Conservation (phyloP, 2,797 vertebrate species). For the Channallabes apus region DNA sequence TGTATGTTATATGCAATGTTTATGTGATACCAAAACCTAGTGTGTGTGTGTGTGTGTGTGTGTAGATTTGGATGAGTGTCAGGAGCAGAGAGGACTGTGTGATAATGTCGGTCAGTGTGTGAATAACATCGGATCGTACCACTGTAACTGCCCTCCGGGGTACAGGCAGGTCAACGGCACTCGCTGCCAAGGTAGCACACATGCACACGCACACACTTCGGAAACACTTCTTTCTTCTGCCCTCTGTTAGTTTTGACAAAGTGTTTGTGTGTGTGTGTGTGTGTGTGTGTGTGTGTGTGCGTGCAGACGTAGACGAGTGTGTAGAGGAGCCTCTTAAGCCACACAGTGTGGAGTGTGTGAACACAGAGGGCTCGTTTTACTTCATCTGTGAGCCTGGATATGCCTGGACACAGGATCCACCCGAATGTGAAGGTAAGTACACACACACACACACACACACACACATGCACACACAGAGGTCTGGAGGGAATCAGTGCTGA, state of each 20-base stretch:
- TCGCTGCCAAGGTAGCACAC: slow-evolving; percentile 82
- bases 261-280: slow-evolving; percentile 33
- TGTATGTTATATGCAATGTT: not conserved
- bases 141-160: slow-evolving; percentile 84
- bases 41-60: slow-evolving; percentile 32
- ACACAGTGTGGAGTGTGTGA: slow-evolving; percentile 85
- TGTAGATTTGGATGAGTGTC: slow-evolving; percentile 93
- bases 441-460: slow-evolving; percentile 23
- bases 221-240: not conserved
- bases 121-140: slow-evolving; percentile 89
- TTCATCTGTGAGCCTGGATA: slow-evolving; percentile 89
- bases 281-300: slow-evolving; percentile 32
- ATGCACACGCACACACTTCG: not conserved
- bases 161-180: slow-evolving; percentile 80
- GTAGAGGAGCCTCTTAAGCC: slow-evolving; percentile 78
- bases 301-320: slow-evolving; percentile 91
- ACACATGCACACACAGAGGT: not conserved
- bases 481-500: slow-evolving; percentile 21
- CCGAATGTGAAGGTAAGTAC: slow-evolving; percentile 83
- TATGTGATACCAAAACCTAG: not conserved
- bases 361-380: slow-evolving; percentile 85
- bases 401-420: slow-evolving; percentile 71
- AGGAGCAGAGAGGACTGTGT: slow-evolving; percentile 76
- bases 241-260: not conserved
- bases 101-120: slow-evolving; percentile 80